phyloP scores from a whole-genome alignment of 2,888 invertebrate genomes.

The Philonicus albiceps region DNA sequence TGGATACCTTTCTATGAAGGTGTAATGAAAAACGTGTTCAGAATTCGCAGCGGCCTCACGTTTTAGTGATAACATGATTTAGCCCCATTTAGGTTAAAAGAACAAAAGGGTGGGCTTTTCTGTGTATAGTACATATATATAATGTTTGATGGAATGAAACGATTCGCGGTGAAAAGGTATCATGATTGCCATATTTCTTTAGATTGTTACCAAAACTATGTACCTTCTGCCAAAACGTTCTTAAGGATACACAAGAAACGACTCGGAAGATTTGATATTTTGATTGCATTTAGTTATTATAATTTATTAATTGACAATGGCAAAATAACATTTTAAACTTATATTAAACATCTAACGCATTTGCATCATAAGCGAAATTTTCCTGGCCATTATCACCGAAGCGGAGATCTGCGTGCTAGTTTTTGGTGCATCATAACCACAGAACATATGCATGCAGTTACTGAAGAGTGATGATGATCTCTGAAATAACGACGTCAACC shows the following conservation, averaged over 20 bases:
- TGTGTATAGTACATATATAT: neutral
- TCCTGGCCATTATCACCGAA: no score
- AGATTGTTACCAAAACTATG: neutral
- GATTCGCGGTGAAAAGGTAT: neutral
- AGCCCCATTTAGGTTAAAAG: slow-evolving; percentile 29
- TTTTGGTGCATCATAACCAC: no score
- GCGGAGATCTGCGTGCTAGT: no score
- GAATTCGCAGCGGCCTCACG: slow-evolving; percentile 45
- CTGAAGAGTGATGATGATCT: no score
- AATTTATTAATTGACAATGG: neutral
- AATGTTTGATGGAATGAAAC: neutral
- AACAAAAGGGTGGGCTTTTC: slow-evolving; percentile 19
- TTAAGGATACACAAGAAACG: neutral
- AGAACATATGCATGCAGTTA: no score
- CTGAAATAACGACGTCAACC: no score
- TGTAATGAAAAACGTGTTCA: slow-evolving; percentile 49
- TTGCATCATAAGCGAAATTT: no score
- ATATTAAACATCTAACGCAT: neutral
- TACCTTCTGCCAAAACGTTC: neutral
- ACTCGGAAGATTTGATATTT: neutral
- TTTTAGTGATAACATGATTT: slow-evolving; percentile 49
- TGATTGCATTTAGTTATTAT: neutral
- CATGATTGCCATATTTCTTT: neutral
- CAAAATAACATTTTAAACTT: neutral
- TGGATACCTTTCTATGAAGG: slow-evolving; percentile 35